A percentile compares a stretch with the other conserved stretches of the same genome.
These are phyloP conservation scores for Myathropa florea DNA, from an alignment of 2,888 invertebrate genomes.

Conservation along the genomic window DNA sequence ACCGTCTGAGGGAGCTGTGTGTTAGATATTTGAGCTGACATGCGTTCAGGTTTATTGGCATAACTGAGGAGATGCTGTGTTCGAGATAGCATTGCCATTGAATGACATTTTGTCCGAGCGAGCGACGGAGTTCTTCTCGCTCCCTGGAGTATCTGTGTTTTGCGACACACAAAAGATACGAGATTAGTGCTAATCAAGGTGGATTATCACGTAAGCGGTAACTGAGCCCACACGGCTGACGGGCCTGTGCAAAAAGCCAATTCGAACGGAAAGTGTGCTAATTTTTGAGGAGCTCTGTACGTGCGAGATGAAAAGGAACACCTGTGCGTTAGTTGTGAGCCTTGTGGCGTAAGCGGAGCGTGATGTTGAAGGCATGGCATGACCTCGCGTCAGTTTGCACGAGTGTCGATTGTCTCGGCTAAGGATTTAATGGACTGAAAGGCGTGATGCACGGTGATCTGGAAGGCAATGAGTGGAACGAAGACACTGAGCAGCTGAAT, in stretches of 20 bases:
- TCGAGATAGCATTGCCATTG: conserved; percentile 55
- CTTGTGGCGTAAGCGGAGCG: background rate
- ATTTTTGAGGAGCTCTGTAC: conserved; percentile 19
- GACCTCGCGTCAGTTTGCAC: background rate
- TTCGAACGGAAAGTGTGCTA: conserved; percentile 51
- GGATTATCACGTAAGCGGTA: conserved; percentile 59
- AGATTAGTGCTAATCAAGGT: conserved; percentile 62
- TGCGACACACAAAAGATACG: conserved; percentile 37
- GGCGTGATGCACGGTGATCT: too few relatives aligned
- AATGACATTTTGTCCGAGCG: conserved; percentile 59
- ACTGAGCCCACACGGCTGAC: conserved; percentile 61
- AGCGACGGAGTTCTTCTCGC: background rate
- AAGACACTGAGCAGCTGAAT: too few relatives aligned
- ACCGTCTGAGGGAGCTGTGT: conserved; percentile 26
- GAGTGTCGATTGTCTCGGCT: background rate
- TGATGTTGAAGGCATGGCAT: background rate
- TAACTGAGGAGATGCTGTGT: conserved; percentile 61
- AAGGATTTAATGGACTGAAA: background rate
- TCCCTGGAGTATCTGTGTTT: background rate
- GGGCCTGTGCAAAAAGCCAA: conserved; percentile 9
- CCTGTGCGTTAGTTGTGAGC: conserved; percentile 10
- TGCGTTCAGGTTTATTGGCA: conserved; percentile 70
- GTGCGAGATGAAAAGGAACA: conserved; percentile 23
- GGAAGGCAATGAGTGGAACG: too few relatives aligned
- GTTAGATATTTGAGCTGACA: conserved; percentile 70